phyloP scores from a whole-genome alignment of 1,140 invertebrate genomes.

The Limonius californicus region DNA sequence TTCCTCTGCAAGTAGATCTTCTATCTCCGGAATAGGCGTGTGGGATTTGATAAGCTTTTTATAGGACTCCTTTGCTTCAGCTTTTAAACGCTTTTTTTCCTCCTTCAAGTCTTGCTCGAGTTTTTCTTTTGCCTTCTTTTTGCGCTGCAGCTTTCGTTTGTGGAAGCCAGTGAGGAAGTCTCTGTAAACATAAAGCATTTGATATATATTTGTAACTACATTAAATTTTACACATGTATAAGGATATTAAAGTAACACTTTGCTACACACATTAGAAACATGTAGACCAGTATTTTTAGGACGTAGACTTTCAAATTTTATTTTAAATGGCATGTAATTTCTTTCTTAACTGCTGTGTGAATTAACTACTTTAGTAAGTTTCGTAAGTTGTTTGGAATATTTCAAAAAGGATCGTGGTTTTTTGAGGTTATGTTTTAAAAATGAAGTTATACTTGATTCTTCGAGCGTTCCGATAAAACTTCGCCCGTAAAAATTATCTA shows the following conservation, averaged over 20 bases:
- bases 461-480: no score
- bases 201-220: neutral
- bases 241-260: neutral
- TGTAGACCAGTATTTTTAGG: no score
- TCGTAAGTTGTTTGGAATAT: no score
- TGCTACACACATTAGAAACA: neutral
- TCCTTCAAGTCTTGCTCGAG: slow-evolving; percentile 66
- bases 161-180: slow-evolving; percentile 74
- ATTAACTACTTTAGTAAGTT: no score
- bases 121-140: slow-evolving; percentile 66
- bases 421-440: no score
- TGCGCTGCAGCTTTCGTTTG: slow-evolving; percentile 69
- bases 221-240: neutral
- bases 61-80: slow-evolving; percentile 64
- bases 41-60: slow-evolving; percentile 61
- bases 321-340: no score
- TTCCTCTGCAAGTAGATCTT: slow-evolving; percentile 62
- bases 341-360: no score
- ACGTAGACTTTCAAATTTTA: no score
- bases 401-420: no score
- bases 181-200: slow-evolving; percentile 43
- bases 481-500: neutral
- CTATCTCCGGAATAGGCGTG: slow-evolving; percentile 62
- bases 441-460: no score
- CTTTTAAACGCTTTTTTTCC: slow-evolving; percentile 68